phyloP scores from a whole-genome alignment of 2,797 vertebrate genomes.

The Jordanella pulchra region DNA sequence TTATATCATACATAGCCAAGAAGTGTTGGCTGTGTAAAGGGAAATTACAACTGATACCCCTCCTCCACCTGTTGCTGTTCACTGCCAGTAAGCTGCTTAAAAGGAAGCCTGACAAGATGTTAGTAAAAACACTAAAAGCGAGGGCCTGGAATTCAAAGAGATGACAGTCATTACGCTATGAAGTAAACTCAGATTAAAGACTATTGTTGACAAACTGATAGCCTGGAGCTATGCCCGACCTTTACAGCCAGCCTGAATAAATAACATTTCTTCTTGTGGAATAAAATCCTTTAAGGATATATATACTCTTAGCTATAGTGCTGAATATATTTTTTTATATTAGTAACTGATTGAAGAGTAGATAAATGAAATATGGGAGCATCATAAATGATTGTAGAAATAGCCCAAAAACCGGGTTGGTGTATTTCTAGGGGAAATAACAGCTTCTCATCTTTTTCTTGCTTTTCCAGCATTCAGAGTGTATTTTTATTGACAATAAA shows the following conservation, averaged over 20 bases:
- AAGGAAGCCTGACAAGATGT: not conserved
- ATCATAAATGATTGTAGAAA: not conserved
- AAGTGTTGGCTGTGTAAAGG: too few species aligned
- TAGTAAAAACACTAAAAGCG: too few species aligned
- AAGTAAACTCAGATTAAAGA: too few species aligned
- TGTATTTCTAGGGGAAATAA: not conserved
- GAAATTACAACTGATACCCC: too few species aligned
- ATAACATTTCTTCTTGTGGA: not conserved
- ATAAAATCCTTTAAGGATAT: too few species aligned
- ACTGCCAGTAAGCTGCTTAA: not conserved
- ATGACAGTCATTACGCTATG: too few species aligned
- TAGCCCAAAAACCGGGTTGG: not conserved
- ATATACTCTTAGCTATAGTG: too few species aligned
- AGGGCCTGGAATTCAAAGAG: not conserved
- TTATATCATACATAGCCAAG: too few species aligned
- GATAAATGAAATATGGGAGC: not conserved
- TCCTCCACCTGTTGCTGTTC: not conserved
- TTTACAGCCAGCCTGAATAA: not conserved
- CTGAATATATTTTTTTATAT: too few species aligned
- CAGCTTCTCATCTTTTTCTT: not conserved
- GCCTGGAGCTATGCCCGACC: not conserved
- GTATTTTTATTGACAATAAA: conserved; percentile 18
- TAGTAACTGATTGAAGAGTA: not conserved
- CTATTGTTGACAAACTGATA: not conserved
- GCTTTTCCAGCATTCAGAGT: not conserved